Evolutionary conservation across 2,797 vertebrate species (phyloP).

Genomic region (Eleutherodactylus coqui): DNA sequence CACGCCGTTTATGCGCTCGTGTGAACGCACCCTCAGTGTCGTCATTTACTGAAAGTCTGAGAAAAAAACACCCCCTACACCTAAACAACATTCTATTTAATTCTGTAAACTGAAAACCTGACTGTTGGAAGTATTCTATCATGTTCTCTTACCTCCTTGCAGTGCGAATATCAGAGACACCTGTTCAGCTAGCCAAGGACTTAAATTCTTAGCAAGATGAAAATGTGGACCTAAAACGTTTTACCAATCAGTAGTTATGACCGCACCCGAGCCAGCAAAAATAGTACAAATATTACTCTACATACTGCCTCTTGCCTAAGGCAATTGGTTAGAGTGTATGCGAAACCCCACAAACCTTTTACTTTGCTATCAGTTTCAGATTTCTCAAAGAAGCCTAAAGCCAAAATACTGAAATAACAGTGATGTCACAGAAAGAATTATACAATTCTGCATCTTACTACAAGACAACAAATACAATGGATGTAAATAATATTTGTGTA

Average conservation of each 20-base stretch:
- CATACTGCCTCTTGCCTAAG: background rate
- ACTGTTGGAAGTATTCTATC: too few relatives aligned
- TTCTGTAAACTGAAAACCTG: background rate
- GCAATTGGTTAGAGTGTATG: background rate
- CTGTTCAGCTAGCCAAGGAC: background rate
- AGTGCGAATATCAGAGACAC: background rate
- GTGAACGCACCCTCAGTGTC: too few relatives aligned
- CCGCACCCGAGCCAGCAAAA: conserved; percentile 22
- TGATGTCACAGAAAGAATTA: background rate
- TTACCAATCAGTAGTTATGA: conserved; percentile 28
- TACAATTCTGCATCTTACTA: background rate
- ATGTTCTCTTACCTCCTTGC: conserved; percentile 15
- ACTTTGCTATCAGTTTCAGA: conserved; percentile 5
- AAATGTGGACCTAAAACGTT: background rate
- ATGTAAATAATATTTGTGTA: background rate
- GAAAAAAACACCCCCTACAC: too few relatives aligned
- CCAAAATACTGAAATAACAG: background rate
- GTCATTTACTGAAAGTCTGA: too few relatives aligned
- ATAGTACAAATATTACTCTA: background rate
- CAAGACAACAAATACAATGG: background rate
- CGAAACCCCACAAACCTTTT: background rate
- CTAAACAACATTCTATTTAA: background rate
- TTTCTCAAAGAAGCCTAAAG: background rate
- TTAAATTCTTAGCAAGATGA: background rate
- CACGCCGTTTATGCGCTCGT: too few relatives aligned